Percentiles rank a stretch among this genome's conserved stretches.
Conservation (phyloP, 2,113 vertebrate genomes). For the Phrynosoma platyrhinos region DNA sequence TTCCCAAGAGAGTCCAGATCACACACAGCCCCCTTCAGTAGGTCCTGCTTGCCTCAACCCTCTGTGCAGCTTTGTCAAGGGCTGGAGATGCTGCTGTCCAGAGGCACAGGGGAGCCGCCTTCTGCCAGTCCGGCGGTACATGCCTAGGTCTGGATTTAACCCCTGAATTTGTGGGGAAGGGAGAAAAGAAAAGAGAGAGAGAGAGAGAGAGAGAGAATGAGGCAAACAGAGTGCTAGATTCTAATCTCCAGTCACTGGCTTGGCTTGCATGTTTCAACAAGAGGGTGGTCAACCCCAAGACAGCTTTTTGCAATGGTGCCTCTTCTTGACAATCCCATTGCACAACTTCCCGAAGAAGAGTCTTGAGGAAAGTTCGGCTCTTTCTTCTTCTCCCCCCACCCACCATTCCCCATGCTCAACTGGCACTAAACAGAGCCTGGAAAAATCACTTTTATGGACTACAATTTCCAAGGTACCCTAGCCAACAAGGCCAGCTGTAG, state of each 20-base stretch:
- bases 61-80: too few species aligned
- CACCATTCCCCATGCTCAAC: too few species aligned
- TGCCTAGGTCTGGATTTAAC: neutral
- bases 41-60: too few species aligned
- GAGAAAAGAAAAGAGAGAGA: neutral
- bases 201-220: neutral
- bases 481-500: too few species aligned
- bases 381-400: neutral
- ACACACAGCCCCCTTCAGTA: too few species aligned
- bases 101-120: neutral
- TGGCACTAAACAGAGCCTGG: too few species aligned
- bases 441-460: neutral
- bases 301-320: constrained; percentile 54
- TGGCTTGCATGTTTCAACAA: constrained; percentile 42
- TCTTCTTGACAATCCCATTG: constrained; percentile 56
- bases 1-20: too few species aligned
- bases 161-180: constrained; percentile 10
- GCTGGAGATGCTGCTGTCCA: too few species aligned
- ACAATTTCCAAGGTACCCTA: too few species aligned
- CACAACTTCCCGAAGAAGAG: constrained; percentile 52
- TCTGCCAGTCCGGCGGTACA: too few species aligned
- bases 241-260: constrained; percentile 2
- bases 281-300: constrained; percentile 23
- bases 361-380: neutral
- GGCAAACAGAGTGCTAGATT: neutral